phyloP scores from a whole-genome alignment of 2,888 invertebrate genomes.

The Mongoloraphidia duomilia region DNA sequence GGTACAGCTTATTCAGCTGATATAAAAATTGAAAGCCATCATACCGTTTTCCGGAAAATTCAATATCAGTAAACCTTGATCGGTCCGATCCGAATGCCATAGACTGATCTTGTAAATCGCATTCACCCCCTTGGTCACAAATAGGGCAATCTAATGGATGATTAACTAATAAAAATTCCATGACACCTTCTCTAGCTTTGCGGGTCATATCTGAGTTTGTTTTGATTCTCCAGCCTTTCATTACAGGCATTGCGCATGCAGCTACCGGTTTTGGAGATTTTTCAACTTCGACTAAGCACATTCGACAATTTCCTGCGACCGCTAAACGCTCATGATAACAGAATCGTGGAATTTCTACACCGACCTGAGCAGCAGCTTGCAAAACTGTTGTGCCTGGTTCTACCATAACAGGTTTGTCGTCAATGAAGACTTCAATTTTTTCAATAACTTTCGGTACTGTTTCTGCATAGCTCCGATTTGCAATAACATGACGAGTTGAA shows the following conservation, averaged over 20 bases:
- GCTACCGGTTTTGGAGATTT: constrained; percentile 96
- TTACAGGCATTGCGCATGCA: constrained; percentile 99
- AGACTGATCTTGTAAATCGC: constrained; percentile 93
- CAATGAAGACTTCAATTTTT: constrained; percentile 89
- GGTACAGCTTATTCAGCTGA: not conserved
- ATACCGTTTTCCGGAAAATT: constrained; percentile 79
- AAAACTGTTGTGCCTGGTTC: constrained; percentile 93
- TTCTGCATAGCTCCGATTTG: not conserved
- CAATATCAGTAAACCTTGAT: constrained; percentile 84
- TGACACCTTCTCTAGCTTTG: constrained; percentile 71
- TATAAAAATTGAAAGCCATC: not conserved
- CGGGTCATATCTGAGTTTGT: constrained; percentile 84
- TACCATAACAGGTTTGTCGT: constrained; percentile 88
- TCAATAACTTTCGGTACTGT: constrained; percentile 39
- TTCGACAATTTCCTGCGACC: constrained; percentile 97
- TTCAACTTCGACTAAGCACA: constrained; percentile 99
- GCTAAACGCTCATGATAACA: constrained; percentile 98
- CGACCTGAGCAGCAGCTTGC: constrained; percentile 86
- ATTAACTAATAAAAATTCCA: constrained; percentile 97
- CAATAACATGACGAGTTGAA: not conserved
- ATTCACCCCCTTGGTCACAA: constrained; percentile 95
- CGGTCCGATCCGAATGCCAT: constrained; percentile 97
- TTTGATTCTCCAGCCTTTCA: constrained; percentile 99
- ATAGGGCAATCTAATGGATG: constrained; percentile 99
- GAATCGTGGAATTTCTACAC: constrained; percentile 96